A percentile compares a stretch with the other conserved stretches of the same genome.
Evolutionary conservation across 2,113 vertebrate genomes (phyloP).

Genomic region (Charadrius vociferus): DNA sequence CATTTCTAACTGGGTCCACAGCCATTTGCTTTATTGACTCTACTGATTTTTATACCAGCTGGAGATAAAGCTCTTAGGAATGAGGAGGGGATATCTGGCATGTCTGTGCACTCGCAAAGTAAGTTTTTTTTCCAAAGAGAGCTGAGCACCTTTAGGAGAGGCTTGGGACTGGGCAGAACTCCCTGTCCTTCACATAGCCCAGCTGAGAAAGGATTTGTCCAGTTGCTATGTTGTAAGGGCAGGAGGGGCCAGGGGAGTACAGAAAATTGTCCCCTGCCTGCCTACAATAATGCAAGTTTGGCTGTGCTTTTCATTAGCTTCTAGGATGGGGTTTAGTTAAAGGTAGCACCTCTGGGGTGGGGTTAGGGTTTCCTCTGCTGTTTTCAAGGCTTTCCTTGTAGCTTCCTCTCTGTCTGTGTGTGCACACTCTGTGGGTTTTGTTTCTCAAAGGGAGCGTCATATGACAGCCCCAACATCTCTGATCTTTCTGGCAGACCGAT

Average conservation of each 20-base stretch:
- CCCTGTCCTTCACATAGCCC: not conserved
- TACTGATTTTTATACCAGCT: not conserved
- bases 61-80: not conserved
- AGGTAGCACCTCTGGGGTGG: conserved; percentile 14
- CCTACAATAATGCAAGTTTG: not conserved
- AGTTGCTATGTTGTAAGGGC: not conserved
- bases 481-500: conserved; percentile 55
- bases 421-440: conserved; percentile 34
- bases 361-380: conserved; percentile 46
- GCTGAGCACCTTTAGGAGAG: not conserved
- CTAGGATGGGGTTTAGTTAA: not conserved
- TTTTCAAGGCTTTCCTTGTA: conserved; percentile 54
- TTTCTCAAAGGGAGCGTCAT: conserved; percentile 49
- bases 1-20: not conserved
- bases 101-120: not conserved
- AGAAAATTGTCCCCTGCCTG: not conserved
- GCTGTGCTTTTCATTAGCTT: not conserved
- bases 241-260: not conserved
- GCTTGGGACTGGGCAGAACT: not conserved
- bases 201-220: not conserved
- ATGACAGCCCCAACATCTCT: conserved; percentile 48
- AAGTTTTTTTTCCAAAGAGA: not conserved
- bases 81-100: not conserved
- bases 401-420: conserved; percentile 37
- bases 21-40: not conserved